Conservation (phyloP, 2,888 invertebrate species). For the Epicampocera succincta region DNA sequence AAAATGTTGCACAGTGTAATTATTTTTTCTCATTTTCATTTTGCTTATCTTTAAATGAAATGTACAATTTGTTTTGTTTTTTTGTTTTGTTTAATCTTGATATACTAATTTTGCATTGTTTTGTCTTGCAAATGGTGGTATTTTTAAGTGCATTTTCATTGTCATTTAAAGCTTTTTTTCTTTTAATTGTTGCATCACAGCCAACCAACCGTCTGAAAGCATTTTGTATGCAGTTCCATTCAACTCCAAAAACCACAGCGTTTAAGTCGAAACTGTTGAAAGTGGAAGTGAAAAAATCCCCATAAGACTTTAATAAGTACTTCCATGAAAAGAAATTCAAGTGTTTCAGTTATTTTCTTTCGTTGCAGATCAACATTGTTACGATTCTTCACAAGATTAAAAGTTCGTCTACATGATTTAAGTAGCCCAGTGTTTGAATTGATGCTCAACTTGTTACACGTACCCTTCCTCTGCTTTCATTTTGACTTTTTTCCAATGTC, state of each 20-base stretch:
- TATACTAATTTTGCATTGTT: constrained; percentile 34
- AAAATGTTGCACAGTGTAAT: constrained; percentile 4
- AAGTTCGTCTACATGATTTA: constrained; percentile 24
- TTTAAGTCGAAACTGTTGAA: constrained; percentile 6
- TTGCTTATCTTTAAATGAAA: constrained; percentile 35
- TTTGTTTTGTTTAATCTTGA: constrained; percentile 27
- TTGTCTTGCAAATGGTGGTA: constrained; percentile 2
- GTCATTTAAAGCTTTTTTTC: constrained; percentile 55
- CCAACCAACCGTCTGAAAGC: constrained; percentile 41
- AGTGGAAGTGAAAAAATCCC: not conserved
- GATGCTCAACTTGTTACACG: constrained; percentile 15
- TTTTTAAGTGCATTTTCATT: constrained; percentile 54
- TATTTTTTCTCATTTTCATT: not conserved
- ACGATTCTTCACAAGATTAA: constrained; percentile 32
- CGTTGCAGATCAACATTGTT: constrained; percentile 21
- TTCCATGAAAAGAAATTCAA: constrained; percentile 46
- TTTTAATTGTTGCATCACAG: constrained; percentile 67
- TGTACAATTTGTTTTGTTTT: constrained; percentile 7
- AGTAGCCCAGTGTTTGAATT: constrained; percentile 25
- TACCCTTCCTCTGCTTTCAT: constrained; percentile 1
- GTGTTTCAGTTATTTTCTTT: not conserved
- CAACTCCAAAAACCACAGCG: constrained; percentile 30
- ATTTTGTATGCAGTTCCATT: constrained; percentile 33
- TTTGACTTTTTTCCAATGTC: constrained; percentile 55
- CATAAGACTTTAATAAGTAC: constrained; percentile 35